Base-by-base conservation (phyloP, 1,140 invertebrate species). In the Diorhabda carinulata region DNA sequence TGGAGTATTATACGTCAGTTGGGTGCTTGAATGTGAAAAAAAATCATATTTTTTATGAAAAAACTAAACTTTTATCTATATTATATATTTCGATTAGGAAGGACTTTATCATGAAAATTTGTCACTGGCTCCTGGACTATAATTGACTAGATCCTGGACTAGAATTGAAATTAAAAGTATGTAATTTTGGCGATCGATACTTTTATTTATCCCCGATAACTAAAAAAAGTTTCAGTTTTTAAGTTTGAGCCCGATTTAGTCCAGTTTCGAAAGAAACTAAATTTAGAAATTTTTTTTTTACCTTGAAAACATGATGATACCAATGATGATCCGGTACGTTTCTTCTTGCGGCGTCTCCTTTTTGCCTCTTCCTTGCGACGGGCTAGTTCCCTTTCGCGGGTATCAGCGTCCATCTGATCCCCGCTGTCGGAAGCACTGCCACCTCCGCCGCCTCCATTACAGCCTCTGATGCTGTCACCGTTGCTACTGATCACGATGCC, bases 301-400 rank as follows among this genome's bases (percentile, higher is more conserved):
- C 92, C 92, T 90, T 93, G 91, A 83, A 95, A 95, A 81, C 92
- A 93, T 76, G 91, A 92, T 69, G 92, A 93, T 72, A 93, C 91
- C 69, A 94, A 84, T 65, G 91, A 94, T 76, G 91, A 92, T 78
- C 91, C 92, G 62, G 92, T 92, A 75, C 91, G 89, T 84, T 93
- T 94, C 88, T 94, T 94, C 86, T 91, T 94, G 74, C 91, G 88
- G 73, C 92, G 86, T 81, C 92, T 92, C 81, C 90, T 90, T 77
- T 92, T 89, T 73, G 92, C 92, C 82, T 94, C 92, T 76, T 94
- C 92, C 83, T 94, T 92, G 75, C 91, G 90, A 64, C 88, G 84
- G 77, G 87, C 86, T 67, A 90, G 81, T 73, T 90, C 88, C 76
- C 84, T 71, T 78, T 80, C 77, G 80, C 84, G 65, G 78, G 84